phyloP scores from a whole-genome alignment of 2,888 invertebrate species.

The Hedya salicella region DNA sequence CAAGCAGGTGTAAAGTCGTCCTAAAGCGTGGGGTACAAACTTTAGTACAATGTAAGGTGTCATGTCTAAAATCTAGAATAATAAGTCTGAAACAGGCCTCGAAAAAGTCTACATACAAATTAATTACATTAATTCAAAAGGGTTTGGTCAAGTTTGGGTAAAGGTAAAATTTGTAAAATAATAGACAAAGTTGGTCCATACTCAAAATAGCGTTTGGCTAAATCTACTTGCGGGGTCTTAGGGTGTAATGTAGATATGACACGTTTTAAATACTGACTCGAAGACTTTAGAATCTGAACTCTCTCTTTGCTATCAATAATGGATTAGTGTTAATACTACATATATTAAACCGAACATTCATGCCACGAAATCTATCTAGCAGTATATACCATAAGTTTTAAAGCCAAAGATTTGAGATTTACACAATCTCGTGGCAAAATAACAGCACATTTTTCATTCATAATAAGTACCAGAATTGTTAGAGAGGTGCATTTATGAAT shows the following conservation, averaged over 20 bases:
- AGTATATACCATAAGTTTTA: not conserved
- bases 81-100: constrained; percentile 66
- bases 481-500: not conserved
- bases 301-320: constrained; percentile 27
- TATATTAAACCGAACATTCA: constrained; percentile 20
- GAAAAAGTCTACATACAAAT: constrained; percentile 67
- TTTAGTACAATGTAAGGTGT: constrained; percentile 57
- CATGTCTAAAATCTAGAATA: constrained; percentile 65
- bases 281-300: constrained; percentile 33
- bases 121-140: constrained; percentile 59
- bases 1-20: constrained; percentile 68
- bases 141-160: constrained; percentile 66
- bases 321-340: constrained; percentile 23
- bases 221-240: constrained; percentile 47
- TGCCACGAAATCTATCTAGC: not conserved
- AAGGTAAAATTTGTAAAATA: constrained; percentile 57
- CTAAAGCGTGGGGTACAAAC: constrained; percentile 70
- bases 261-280: constrained; percentile 50
- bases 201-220: constrained; percentile 60
- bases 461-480: not conserved
- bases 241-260: constrained; percentile 47
- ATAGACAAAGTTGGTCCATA: constrained; percentile 69
- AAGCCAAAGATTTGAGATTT: not conserved
- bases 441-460: not conserved
- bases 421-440: not conserved